Conservation (phyloP, 2,888 invertebrate species). For the Proisotoma minuta region DNA sequence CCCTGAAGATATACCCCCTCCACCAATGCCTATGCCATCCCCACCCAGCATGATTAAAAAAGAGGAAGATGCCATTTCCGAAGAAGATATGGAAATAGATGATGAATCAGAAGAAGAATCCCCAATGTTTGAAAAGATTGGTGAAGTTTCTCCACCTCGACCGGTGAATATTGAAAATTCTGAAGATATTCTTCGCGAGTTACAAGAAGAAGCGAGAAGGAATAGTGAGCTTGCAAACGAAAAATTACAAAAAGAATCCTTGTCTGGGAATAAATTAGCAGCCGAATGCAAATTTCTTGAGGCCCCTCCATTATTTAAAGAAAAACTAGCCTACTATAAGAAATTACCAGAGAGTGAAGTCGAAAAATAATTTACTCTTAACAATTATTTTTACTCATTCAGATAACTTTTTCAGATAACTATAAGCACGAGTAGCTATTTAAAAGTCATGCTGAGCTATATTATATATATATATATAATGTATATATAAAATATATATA, state of each 20-base stretch:
- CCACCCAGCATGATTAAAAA: background rate
- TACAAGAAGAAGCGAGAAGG: background rate
- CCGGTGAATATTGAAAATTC: constrained; percentile 17
- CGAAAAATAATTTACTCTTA: background rate
- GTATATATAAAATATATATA: too few relatives aligned
- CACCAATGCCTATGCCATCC: background rate
- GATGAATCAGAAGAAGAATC: constrained; percentile 62
- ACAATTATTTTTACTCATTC: too few relatives aligned
- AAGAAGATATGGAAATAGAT: constrained; percentile 53
- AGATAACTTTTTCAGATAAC: too few relatives aligned
- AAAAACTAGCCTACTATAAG: constrained; percentile 22
- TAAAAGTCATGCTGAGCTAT: too few relatives aligned
- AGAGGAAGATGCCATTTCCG: constrained; percentile 42
- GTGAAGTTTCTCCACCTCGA: constrained; percentile 50
- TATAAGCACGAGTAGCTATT: too few relatives aligned
- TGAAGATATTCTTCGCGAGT: constrained; percentile 16
- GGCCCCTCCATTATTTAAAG: constrained; percentile 11
- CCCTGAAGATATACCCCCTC: background rate
- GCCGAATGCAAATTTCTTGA: constrained; percentile 22
- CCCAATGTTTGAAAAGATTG: constrained; percentile 63
- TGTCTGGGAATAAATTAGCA: background rate
- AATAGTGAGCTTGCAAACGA: background rate
- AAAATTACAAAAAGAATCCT: background rate
- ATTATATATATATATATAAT: too few relatives aligned
- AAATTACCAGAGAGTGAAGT: constrained; percentile 14